phyloP scores from a whole-genome alignment of 2,888 invertebrate genomes.

The Morpho achilles region DNA sequence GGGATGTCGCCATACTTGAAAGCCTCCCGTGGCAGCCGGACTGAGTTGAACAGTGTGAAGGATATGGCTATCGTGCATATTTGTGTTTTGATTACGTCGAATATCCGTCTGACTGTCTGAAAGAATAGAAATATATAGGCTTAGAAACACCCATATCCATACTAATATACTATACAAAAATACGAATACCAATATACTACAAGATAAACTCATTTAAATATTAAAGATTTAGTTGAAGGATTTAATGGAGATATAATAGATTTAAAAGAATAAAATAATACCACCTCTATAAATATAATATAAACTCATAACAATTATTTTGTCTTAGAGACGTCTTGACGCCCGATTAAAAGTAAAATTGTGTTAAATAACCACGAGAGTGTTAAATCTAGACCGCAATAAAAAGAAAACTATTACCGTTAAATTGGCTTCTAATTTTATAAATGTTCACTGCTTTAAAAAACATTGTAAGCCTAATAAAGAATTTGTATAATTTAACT shows the following conservation, averaged over 20 bases:
- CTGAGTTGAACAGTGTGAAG: slow-evolving; percentile 80
- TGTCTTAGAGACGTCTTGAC: not conserved
- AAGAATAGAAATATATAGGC: slow-evolving; percentile 30
- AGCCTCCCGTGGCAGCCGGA: slow-evolving; percentile 80
- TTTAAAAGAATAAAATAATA: too few species aligned
- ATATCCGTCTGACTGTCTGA: slow-evolving; percentile 59
- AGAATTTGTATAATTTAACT: too few species aligned
- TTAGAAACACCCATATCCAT: too few species aligned
- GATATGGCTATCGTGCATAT: slow-evolving; percentile 80
- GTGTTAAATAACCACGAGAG: slow-evolving; percentile 17
- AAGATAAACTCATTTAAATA: too few species aligned
- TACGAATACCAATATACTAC: too few species aligned
- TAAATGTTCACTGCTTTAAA: too few species aligned
- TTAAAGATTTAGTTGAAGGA: too few species aligned
- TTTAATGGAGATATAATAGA: too few species aligned
- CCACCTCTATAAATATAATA: too few species aligned
- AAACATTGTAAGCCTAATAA: too few species aligned
- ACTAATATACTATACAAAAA: too few species aligned
- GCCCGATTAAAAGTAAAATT: slow-evolving; percentile 10
- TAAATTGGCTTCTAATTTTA: slow-evolving; percentile 7
- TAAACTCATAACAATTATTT: not conserved
- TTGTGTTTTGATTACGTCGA: slow-evolving; percentile 61
- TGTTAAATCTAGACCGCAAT: slow-evolving; percentile 12
- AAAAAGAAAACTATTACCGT: slow-evolving; percentile 8
- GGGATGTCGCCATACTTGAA: slow-evolving; percentile 80